These are phyloP conservation scores for Ophthalmolycus amberensis DNA, from an alignment of 2,113 vertebrate species.

Conservation along the genomic window DNA sequence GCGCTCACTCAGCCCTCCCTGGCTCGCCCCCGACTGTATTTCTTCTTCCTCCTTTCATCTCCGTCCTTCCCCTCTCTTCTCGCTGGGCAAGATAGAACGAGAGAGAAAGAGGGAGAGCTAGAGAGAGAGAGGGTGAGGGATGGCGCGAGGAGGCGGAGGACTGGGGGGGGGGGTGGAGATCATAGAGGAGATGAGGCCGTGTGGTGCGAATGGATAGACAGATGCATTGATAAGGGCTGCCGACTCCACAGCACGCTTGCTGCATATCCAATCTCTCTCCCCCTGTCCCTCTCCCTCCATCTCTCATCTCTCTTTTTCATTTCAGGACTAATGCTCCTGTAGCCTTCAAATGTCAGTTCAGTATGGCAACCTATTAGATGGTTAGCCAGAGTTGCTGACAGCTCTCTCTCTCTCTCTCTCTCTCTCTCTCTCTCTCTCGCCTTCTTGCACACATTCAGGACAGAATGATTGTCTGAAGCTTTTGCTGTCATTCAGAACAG, in stretches of 20 bases:
- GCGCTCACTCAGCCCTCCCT: constrained; percentile 56
- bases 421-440: constrained; percentile 20
- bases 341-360: constrained; percentile 79
- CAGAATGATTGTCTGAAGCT: constrained; percentile 65
- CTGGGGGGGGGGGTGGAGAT: constrained; percentile 71
- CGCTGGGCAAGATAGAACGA: constrained; percentile 44
- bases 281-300: constrained; percentile 16
- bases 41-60: constrained; percentile 71
- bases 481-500: constrained; percentile 57
- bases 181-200: constrained; percentile 77
- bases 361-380: constrained; percentile 76
- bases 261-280: constrained; percentile 73
- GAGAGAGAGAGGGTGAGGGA: constrained; percentile 39
- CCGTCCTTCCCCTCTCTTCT: constrained; percentile 67
- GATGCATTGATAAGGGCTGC: constrained; percentile 83
- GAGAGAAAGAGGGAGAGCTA: constrained; percentile 18
- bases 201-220: constrained; percentile 77
- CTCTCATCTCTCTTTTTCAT: constrained; percentile 70
- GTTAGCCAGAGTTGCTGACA: constrained; percentile 75
- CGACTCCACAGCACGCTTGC: constrained; percentile 61
- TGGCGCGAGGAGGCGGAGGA: constrained; percentile 53
- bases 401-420: constrained; percentile 33
- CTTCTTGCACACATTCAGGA: constrained; percentile 49
- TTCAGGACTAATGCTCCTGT: constrained; percentile 71
- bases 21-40: constrained; percentile 60